These are phyloP conservation scores for Cygnus olor DNA, from an alignment of 2,797 vertebrate species.

Conservation along the genomic window DNA sequence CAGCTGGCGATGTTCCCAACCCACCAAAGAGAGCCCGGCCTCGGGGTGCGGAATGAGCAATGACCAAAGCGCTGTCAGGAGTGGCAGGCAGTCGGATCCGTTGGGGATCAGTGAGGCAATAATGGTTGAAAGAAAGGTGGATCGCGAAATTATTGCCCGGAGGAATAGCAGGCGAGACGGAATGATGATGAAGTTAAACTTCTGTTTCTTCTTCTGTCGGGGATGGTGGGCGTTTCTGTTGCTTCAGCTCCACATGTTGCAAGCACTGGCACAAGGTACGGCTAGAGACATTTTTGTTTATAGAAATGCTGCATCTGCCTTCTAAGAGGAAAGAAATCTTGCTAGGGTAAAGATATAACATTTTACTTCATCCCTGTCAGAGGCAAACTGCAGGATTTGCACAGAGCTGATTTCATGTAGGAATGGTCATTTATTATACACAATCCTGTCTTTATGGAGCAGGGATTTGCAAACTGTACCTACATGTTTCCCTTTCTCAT, in stretches of 20 bases:
- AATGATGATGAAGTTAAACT: slow-evolving; percentile 80
- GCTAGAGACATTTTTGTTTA: slow-evolving; percentile 58
- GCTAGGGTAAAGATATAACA: slow-evolving; percentile 3
- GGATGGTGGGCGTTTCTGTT: slow-evolving; percentile 84
- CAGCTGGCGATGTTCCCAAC: background rate
- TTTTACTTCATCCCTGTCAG: slow-evolving; percentile 30
- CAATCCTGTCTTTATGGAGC: slow-evolving; percentile 46
- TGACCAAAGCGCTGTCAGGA: slow-evolving; percentile 31
- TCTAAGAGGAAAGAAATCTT: background rate
- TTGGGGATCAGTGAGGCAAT: slow-evolving; percentile 37
- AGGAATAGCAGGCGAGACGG: slow-evolving; percentile 68
- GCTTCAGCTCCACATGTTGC: slow-evolving; percentile 86
- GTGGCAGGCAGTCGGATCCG: slow-evolving; percentile 8
- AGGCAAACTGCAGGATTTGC: slow-evolving; percentile 34
- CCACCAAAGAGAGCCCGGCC: slow-evolving; percentile 8
- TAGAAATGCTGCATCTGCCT: slow-evolving; percentile 56
- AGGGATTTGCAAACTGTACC: slow-evolving; percentile 2
- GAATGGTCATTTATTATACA: slow-evolving; percentile 8
- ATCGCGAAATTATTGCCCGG: slow-evolving; percentile 42
- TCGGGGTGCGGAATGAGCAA: background rate
- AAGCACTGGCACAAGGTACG: slow-evolving; percentile 86
- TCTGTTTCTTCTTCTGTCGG: slow-evolving; percentile 74
- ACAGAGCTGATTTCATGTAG: slow-evolving; percentile 12
- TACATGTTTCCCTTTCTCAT: background rate
- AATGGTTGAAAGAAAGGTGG: slow-evolving; percentile 13